Evolutionary conservation across 2,797 vertebrate species (phyloP).

Genomic region (Sebastes nivosus): DNA sequence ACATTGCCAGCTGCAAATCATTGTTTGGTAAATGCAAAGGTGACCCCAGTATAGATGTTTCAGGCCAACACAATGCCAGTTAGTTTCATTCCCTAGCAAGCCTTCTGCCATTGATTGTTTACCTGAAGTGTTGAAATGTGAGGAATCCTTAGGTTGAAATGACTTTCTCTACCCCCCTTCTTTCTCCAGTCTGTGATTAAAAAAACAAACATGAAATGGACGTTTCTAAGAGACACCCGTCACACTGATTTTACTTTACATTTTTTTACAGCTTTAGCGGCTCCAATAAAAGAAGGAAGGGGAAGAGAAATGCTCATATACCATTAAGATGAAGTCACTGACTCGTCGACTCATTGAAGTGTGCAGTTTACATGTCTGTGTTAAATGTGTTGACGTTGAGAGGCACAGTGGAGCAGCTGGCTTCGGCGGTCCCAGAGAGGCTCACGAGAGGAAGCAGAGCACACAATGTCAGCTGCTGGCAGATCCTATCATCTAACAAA

Average conservation of each 20-base stretch:
- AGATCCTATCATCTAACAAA: constrained; percentile 57
- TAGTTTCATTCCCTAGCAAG: constrained; percentile 38
- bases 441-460: constrained; percentile 61
- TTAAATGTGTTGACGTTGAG: constrained; percentile 71
- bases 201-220: constrained; percentile 19
- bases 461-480: constrained; percentile 74
- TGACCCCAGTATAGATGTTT: constrained; percentile 46
- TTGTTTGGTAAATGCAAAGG: constrained; percentile 49
- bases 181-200: constrained; percentile 31
- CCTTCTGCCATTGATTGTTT: constrained; percentile 55
- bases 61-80: constrained; percentile 29
- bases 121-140: constrained; percentile 42
- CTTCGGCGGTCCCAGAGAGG: constrained; percentile 64
- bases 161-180: constrained; percentile 25
- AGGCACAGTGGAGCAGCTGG: constrained; percentile 73
- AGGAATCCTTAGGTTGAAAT: constrained; percentile 29
- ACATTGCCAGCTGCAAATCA: constrained; percentile 32
- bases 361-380: constrained; percentile 73
- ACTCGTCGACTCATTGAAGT: constrained; percentile 60
- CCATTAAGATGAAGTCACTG: constrained; percentile 53
- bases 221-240: constrained; percentile 21
- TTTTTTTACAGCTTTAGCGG: constrained; percentile 20
- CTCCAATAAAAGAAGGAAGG: constrained; percentile 29
- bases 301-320: constrained; percentile 32
- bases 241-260: constrained; percentile 8